phyloP scores from a whole-genome alignment of 2,797 vertebrate species.

The Parauchenoglanis ngamensis region DNA sequence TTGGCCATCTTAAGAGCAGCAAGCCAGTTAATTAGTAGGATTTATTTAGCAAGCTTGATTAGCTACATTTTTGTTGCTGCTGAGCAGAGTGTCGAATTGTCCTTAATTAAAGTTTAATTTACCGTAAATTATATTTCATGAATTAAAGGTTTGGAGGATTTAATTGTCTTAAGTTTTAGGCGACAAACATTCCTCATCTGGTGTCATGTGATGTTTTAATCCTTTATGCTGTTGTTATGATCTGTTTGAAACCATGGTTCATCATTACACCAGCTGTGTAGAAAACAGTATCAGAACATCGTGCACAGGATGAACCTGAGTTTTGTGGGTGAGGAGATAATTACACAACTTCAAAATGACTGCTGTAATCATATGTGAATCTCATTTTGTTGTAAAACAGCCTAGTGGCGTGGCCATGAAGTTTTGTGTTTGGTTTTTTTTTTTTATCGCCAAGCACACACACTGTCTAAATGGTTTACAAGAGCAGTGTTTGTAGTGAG shows the following conservation, averaged over 20 bases:
- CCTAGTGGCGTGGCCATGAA: neutral
- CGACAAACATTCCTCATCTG: slow-evolving; percentile 1
- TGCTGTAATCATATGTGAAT: neutral
- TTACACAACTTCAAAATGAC: neutral
- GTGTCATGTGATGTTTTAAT: neutral
- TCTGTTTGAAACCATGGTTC: neutral
- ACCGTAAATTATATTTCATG: neutral
- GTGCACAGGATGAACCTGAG: neutral
- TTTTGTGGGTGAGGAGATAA: neutral
- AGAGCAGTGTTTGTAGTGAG: neutral
- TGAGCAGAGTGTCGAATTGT: neutral
- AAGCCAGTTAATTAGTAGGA: neutral
- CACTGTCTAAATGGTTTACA: slow-evolving; percentile 6
- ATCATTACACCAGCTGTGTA: neutral
- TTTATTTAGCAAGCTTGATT: neutral
- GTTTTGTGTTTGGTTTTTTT: neutral
- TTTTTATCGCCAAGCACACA: neutral
- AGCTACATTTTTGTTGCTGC: neutral
- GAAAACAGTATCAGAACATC: neutral
- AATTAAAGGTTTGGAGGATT: neutral
- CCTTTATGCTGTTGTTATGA: neutral
- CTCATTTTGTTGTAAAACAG: neutral
- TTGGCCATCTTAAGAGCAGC: neutral
- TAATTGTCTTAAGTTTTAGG: neutral
- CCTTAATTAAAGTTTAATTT: neutral